phyloP scores from a whole-genome alignment of 30 jellyfish, hydroid and myxozoan species.

The Turritopsis dohrnii region DNA sequence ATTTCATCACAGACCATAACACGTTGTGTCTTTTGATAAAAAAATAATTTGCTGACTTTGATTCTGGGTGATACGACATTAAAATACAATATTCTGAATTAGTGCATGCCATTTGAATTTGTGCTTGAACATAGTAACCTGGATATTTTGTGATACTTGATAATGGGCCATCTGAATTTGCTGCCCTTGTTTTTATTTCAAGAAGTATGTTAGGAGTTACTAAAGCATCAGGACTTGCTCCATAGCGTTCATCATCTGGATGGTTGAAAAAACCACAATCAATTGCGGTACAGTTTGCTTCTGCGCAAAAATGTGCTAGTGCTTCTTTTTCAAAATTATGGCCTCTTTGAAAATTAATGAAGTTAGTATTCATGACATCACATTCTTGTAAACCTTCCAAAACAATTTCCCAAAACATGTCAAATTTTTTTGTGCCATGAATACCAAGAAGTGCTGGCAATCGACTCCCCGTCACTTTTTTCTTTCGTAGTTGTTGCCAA shows the following conservation, averaged over 20 bases:
- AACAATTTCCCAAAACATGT: slow-evolving; percentile 13
- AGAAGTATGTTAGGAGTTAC: background rate
- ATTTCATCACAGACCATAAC: background rate
- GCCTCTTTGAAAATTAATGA: slow-evolving; percentile 19
- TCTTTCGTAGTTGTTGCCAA: slow-evolving; percentile 13
- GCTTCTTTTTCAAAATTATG: slow-evolving; percentile 26
- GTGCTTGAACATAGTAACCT: slow-evolving; percentile 24
- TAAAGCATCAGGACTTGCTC: slow-evolving; percentile 31
- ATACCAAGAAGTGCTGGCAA: slow-evolving; percentile 33
- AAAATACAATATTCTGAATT: slow-evolving; percentile 17
- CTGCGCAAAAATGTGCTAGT: background rate
- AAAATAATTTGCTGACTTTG: slow-evolving; percentile 29
- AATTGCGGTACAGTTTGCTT: background rate
- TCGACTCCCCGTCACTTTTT: slow-evolving; percentile 28
- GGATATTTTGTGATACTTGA: slow-evolving; percentile 2
- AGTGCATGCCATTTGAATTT: slow-evolving; percentile 33
- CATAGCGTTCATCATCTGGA: slow-evolving; percentile 13
- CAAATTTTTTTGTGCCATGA: slow-evolving; percentile 13
- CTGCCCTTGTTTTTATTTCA: slow-evolving; percentile 27
- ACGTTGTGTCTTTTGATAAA: slow-evolving; percentile 10
- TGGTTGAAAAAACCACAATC: slow-evolving; percentile 26
- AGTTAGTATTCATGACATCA: slow-evolving; percentile 11
- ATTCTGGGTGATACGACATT: slow-evolving; percentile 15
- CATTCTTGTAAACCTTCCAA: slow-evolving; percentile 5
- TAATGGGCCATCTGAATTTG: slow-evolving; percentile 20